Evolutionary conservation across 53 echinoderm and acorn worm species (phyloP), one percentile per base, ranked within the genome.

Genomic region (Antedon mediterranea): DNA sequence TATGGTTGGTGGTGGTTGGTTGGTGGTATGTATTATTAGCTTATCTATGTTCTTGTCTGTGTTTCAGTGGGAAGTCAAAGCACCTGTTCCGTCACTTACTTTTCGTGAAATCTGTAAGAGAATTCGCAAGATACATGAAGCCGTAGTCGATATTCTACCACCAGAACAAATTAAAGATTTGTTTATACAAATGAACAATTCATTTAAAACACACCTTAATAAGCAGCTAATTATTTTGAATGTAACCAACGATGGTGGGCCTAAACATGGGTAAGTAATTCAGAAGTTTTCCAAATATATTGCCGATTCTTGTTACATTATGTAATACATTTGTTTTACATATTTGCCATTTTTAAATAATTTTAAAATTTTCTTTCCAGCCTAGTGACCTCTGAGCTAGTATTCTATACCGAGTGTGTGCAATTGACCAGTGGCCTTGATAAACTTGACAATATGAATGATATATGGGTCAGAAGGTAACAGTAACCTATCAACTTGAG

Each of bases 1-100:
- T n/a, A n/a, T n/a, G n/a, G n/a, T n/a, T n/a, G n/a, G n/a, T n/a
- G n/a, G n/a, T n/a, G n/a, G n/a, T n/a, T n/a, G n/a, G n/a, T n/a
- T n/a, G n/a, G n/a, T n/a, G n/a, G n/a, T n/a, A n/a, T n/a, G n/a
- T n/a, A n/a, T n/a, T n/a, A n/a, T n/a, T 80, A 31, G 8, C 31
- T 8, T 0, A 77, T 13, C 34, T 34, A 29, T 41, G 41, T 5
- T 57, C 2, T 57, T 57, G n/a, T n/a, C n/a, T n/a, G n/a, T n/a
- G n/a, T 32, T 26, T 28, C 80, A 98, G 98, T 98, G 98, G 98
- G 98, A 90, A 78, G 98, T 98, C 30, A 98, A 98, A 79, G 98
- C 98, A 0, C 98, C 98, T 0, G 98, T 98, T 0, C 98, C 98
- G 0, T 98, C 98, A 0, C 77, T 88, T 28, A 92, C 92, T 43